Base-by-base conservation (phyloP, 30 jellyfish, hydroid and myxozoan species). In the Pseudorhiza aurosa region DNA sequence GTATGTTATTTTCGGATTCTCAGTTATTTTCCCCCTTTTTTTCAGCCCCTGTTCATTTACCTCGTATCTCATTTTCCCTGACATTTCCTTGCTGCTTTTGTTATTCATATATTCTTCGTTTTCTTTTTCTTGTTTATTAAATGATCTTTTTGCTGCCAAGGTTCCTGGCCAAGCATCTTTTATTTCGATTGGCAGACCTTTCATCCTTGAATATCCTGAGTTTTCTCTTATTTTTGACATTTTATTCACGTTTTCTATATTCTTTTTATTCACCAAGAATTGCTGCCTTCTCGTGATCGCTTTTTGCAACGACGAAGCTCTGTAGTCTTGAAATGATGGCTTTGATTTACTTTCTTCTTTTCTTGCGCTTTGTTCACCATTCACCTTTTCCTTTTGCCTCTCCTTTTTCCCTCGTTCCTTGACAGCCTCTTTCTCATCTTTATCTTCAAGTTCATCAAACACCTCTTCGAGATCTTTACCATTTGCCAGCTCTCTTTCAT, bases 401-500 rank as follows among this genome's bases (percentile, higher is more conserved):
- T 51, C 29, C 7, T 33, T 32, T 35, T 27, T 68, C 25, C 14
- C 71, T 4, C 51, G 21, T 55, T 42, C 70, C 25, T 42, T 58
- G n/a, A 22, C 64, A 8, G 59, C 77, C 43, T 26, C 77, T 67
- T 68, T 50, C 24, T 58, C 83, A 40, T 50, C 77, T 1, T 65
- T n/a, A 65, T 64, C 69, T 50, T 31, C 57, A 32, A 73, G 68
- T 53, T 73, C 86, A 57, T 73, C 86, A 73, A 73, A 73, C 0
- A 73, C 75, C 51, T 64, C 78, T 80, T 65, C 84, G 22, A 49
- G 37, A 68, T 64, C 77, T 50, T 57, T 49, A 19, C 91, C 73
- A 58, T 71, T 62, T 0, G 71, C 91, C 21, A 55, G 58, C 43
- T 80, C 91, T 15, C 65, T 65, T 26, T 29, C 77, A n/a, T 70